A percentile compares a stretch with the other conserved stretches of the same genome.
phyloP scores from a whole-genome alignment of 2,113 vertebrate genomes.

The Xiphophorus couchianus region DNA sequence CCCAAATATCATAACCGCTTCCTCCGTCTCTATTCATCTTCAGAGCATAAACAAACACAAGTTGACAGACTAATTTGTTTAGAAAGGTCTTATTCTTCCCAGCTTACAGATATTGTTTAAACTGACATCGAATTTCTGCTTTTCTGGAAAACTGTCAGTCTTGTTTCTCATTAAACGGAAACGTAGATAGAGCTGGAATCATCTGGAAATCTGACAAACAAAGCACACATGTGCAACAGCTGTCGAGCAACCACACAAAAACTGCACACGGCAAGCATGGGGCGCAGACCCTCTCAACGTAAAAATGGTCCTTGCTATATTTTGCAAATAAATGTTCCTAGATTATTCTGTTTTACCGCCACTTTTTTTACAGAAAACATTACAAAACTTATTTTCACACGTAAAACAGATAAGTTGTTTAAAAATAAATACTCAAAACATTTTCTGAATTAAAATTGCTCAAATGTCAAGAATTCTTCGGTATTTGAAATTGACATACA shows the following conservation, averaged over 20 bases:
- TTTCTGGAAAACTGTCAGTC: slow-evolving; percentile 13
- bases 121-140: background rate
- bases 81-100: slow-evolving; percentile 28
- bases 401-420: slow-evolving; percentile 47
- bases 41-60: slow-evolving; percentile 59
- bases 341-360: too few species aligned
- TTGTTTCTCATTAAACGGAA: slow-evolving; percentile 12
- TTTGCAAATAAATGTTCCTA: background rate
- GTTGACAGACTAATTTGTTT: slow-evolving; percentile 48
- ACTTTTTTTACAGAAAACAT: too few species aligned
- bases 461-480: too few species aligned
- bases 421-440: slow-evolving; percentile 1
- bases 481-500: too few species aligned
- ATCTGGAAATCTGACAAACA: background rate
- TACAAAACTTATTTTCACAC: background rate
- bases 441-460: too few species aligned
- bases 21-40: slow-evolving; percentile 47
- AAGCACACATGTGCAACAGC: background rate
- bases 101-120: slow-evolving; percentile 23
- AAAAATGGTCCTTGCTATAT: background rate
- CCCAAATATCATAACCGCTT: slow-evolving; percentile 49
- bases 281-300: background rate
- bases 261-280: background rate
- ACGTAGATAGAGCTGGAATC: slow-evolving; percentile 12
- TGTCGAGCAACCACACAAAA: background rate